Percentiles rank a stretch among this genome's conserved stretches.
These are phyloP conservation scores for Troides oblongomaculatus DNA, from an alignment of 2,888 invertebrate genomes.

Conservation along the genomic window DNA sequence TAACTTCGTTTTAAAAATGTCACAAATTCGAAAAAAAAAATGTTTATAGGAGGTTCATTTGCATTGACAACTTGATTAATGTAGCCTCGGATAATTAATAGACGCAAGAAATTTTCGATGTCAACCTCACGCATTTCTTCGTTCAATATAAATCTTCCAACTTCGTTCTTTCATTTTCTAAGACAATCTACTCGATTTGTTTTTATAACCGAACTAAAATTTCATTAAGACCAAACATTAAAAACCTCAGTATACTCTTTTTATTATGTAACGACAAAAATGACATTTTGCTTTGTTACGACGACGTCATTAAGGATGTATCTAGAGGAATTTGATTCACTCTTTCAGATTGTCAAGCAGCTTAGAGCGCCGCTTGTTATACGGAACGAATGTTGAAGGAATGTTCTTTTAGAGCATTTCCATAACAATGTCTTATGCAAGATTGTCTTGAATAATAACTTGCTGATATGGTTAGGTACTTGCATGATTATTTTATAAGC, in stretches of 20 bases:
- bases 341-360: slow-evolving; percentile 11
- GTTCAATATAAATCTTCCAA: too few relatives aligned
- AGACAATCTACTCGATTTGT: too few relatives aligned
- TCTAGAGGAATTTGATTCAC: slow-evolving; percentile 9
- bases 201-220: too few relatives aligned
- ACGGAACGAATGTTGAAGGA: not conserved
- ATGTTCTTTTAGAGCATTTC: not conserved
- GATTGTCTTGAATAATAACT: not conserved
- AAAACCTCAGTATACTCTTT: not conserved
- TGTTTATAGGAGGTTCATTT: too few relatives aligned
- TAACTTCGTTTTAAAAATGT: too few relatives aligned
- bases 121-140: too few relatives aligned
- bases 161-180: too few relatives aligned
- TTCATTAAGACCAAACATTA: too few relatives aligned
- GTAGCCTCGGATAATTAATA: too few relatives aligned
- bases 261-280: slow-evolving; percentile 4
- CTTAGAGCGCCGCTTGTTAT: slow-evolving; percentile 13
- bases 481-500: not conserved
- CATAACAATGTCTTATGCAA: slow-evolving; percentile 2
- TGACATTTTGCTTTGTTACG: slow-evolving; percentile 6
- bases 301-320: slow-evolving; percentile 16
- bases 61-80: too few relatives aligned
- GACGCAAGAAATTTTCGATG: too few relatives aligned
- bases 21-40: too few relatives aligned
- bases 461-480: not conserved